phyloP scores from a whole-genome alignment of 2,888 invertebrate species.

The Hypomecis punctinalis region DNA sequence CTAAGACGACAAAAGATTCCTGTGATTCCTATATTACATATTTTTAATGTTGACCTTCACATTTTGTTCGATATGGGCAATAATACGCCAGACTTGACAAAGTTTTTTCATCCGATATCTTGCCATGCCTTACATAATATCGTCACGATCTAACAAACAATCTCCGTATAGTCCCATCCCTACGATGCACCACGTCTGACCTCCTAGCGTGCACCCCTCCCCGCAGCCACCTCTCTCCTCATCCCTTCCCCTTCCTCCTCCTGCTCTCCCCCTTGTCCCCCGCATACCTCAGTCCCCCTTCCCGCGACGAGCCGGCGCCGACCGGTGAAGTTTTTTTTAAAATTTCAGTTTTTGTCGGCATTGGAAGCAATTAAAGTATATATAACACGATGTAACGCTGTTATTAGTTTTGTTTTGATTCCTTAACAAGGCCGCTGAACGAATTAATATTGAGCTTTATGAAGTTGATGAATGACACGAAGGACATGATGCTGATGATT shows the following conservation, averaged over 20 bases:
- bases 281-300: slow-evolving; percentile 42
- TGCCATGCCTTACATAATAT: background rate
- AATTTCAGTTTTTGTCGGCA: slow-evolving; percentile 43
- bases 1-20: too few species aligned
- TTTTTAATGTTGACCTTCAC: too few species aligned
- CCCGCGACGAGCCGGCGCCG: slow-evolving; percentile 74
- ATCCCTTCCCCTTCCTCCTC: slow-evolving; percentile 31
- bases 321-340: slow-evolving; percentile 55
- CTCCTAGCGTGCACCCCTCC: slow-evolving; percentile 61
- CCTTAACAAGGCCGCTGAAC: background rate
- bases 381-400: slow-evolving; percentile 15
- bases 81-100: too few species aligned
- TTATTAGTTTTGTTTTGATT: slow-evolving; percentile 15
- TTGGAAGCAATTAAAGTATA: slow-evolving; percentile 17
- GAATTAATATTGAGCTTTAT: background rate
- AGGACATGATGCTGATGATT: too few species aligned
- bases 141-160: background rate
- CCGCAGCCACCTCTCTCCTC: slow-evolving; percentile 34
- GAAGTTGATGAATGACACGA: background rate
- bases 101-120: background rate
- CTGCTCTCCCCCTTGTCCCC: slow-evolving; percentile 37
- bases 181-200: slow-evolving; percentile 72
- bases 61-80: too few species aligned
- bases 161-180: slow-evolving; percentile 43
- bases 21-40: too few species aligned